These are phyloP conservation scores for Cyphomyrmex costatus DNA, from an alignment of 1,140 invertebrate genomes.

Conservation along the genomic window DNA sequence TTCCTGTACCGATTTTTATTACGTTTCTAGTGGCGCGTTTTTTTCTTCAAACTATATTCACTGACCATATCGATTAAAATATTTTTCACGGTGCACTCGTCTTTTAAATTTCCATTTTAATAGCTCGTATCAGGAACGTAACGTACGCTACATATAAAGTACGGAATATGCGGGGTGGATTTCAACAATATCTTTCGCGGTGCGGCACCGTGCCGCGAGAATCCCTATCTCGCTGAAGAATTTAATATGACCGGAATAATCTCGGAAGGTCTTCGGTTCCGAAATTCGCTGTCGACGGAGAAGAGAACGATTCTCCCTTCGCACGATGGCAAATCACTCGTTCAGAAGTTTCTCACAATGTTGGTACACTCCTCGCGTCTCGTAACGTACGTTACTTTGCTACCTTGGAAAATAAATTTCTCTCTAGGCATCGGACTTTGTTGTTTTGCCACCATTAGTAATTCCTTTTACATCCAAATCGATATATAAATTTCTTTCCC, in stretches of 20 bases:
- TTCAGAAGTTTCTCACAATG: constrained; percentile 37
- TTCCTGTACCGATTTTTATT: neutral
- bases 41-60: neutral
- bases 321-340: constrained; percentile 41
- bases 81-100: neutral
- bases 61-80: neutral
- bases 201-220: constrained; percentile 16
- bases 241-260: constrained; percentile 62
- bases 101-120: constrained; percentile 37
- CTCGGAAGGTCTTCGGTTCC: constrained; percentile 27
- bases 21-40: neutral
- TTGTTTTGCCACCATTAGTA: neutral
- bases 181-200: constrained; percentile 54
- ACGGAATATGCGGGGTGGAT: constrained; percentile 24
- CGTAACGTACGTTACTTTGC: constrained; percentile 30
- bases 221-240: constrained; percentile 50
- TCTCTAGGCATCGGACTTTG: neutral
- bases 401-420: constrained; percentile 43
- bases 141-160: constrained; percentile 2
- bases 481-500: constrained; percentile 34
- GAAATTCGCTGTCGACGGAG: constrained; percentile 31
- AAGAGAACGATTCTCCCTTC: neutral
- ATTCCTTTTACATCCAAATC: constrained; percentile 1
- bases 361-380: constrained; percentile 13
- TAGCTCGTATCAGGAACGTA: constrained; percentile 20